phyloP scores from a whole-genome alignment of 2,113 vertebrate genomes.

The Synodontis membranacea region DNA sequence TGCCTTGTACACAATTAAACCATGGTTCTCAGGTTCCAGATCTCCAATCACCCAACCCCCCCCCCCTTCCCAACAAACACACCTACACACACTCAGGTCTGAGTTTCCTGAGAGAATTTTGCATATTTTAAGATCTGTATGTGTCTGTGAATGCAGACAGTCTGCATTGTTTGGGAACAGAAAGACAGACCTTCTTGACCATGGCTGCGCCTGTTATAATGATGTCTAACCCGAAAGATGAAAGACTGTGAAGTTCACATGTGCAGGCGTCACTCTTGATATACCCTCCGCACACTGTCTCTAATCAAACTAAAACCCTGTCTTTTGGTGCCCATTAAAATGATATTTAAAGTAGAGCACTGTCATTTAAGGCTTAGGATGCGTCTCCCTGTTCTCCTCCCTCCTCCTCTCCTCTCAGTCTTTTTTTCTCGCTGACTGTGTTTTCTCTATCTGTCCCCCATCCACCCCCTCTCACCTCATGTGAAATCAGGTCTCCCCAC shows the following conservation, averaged over 20 bases:
- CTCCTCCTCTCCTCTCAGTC: conserved; percentile 31
- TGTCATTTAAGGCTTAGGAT: conserved; percentile 68
- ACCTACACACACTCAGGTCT: neutral
- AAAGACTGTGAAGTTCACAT: conserved; percentile 20
- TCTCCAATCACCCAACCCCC: conserved; percentile 53
- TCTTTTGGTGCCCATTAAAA: conserved; percentile 51
- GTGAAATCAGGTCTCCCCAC: conserved; percentile 54
- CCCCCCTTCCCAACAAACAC: too few species aligned
- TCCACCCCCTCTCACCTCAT: conserved; percentile 45
- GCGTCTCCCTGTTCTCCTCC: conserved; percentile 56
- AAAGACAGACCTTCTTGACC: conserved; percentile 34
- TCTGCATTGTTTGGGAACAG: neutral
- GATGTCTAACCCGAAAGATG: conserved; percentile 26
- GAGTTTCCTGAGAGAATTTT: neutral
- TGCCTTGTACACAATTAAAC: conserved; percentile 60
- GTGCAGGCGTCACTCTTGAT: conserved; percentile 15
- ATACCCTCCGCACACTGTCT: conserved; percentile 11
- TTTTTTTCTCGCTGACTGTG: neutral
- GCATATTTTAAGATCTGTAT: neutral
- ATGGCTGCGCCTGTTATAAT: neutral
- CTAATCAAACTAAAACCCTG: conserved; percentile 45
- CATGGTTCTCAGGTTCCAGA: conserved; percentile 61
- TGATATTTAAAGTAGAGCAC: conserved; percentile 70
- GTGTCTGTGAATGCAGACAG: neutral
- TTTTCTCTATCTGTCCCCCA: conserved; percentile 2